phyloP scores from a whole-genome alignment of 1,140 invertebrate species.

The Tribolium castaneum region DNA sequence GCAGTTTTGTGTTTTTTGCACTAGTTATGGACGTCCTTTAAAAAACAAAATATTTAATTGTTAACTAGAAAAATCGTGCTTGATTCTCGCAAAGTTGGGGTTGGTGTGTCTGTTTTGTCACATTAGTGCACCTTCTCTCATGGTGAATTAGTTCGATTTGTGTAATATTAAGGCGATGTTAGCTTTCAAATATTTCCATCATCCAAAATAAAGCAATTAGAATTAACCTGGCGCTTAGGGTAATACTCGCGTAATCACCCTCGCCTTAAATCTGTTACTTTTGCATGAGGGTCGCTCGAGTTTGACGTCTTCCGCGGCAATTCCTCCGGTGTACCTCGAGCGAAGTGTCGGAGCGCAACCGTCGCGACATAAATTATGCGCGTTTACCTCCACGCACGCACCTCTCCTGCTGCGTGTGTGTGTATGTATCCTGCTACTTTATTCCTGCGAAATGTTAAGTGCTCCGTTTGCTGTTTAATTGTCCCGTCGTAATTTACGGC shows the following conservation, averaged over 20 bases:
- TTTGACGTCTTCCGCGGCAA: neutral
- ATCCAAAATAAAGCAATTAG: neutral
- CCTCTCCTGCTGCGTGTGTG: constrained; percentile 37
- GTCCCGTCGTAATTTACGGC: constrained; percentile 45
- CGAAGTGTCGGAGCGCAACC: constrained; percentile 23
- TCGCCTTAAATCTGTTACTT: neutral
- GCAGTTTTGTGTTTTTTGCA: too few relatives aligned
- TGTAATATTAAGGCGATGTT: too few relatives aligned
- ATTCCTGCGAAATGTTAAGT: constrained; percentile 44
- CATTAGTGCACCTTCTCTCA: too few relatives aligned
- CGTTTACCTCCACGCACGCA: constrained; percentile 31
- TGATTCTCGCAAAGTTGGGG: too few relatives aligned
- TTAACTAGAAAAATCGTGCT: too few relatives aligned
- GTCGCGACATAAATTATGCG: constrained; percentile 37
- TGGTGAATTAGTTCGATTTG: too few relatives aligned
- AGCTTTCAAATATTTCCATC: too few relatives aligned
- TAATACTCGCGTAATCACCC: neutral
- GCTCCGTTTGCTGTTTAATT: constrained; percentile 51
- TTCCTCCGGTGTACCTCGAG: neutral
- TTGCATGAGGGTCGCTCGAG: neutral
- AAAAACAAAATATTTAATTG: too few relatives aligned
- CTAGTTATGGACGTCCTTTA: too few relatives aligned
- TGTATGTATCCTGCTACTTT: constrained; percentile 41
- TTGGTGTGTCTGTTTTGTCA: too few relatives aligned
- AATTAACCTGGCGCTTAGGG: neutral